Base-by-base conservation (phyloP, 1,140 invertebrate genomes). In the Bombus cullumanus region DNA sequence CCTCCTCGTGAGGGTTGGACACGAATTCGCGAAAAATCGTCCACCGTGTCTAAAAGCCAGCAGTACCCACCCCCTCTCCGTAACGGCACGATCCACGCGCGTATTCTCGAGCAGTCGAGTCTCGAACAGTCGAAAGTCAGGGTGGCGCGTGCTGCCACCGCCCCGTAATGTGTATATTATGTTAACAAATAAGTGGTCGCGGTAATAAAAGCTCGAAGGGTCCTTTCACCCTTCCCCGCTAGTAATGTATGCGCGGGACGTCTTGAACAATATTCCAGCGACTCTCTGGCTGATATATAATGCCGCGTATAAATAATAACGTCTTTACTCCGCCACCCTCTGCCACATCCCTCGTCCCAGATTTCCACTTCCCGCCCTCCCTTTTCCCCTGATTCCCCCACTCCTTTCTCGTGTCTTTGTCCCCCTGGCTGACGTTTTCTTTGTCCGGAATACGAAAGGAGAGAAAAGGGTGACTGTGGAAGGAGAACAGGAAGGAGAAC, bases 101-200 rank as follows among this genome's bases (percentile, higher is more conserved):
- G 73, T 57, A 75, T 75, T 47, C 28, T 22, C n/a, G 72, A 66
- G 39, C 34, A 9, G 34, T 39, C 18, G 43, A 43, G 39, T n/a
- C 62, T 25, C 18, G 43, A 53, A 72, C 34, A 66, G 41, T 88
- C 71, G 85, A 80, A 47, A 78, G 12, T 34, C 72, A 62, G 87
- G 72, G 64, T 81, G 90, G 81, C 87, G 86, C 90, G 86, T 89
- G 87, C 90, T 85, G 74, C 85, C 79, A 68, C 47, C 89, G 86
- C 76, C 87, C 80, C 84, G 81, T 94, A 94, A 94, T 94, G 93
- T 94, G 93, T 94, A 94, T 94, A 94, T 94, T 94, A 94, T 94
- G 93, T 94, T 94, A 94, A 94, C 93, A 94, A 94, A 94, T 94
- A 94, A 94, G 92, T 93, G 92, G 91, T 90, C 90, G 91, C 87